A percentile compares a stretch with the other conserved stretches of the same genome.
Evolutionary conservation across 2,888 invertebrate species (phyloP).

Genomic region (Pammene fasciana): DNA sequence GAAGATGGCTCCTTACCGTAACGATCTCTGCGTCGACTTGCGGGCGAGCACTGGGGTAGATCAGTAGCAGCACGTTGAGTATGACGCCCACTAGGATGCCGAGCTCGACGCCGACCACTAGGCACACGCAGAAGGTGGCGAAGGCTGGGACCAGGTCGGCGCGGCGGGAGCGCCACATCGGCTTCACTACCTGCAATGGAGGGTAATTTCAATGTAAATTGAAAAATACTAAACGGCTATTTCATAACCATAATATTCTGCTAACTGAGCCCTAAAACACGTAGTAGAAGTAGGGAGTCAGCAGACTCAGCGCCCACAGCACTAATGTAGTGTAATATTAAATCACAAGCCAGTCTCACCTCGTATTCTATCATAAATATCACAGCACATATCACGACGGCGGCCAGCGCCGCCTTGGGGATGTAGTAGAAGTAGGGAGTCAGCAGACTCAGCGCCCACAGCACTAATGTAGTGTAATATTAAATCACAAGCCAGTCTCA

Average conservation of each 20-base stretch:
- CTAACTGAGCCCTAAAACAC: no score
- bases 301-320: no score
- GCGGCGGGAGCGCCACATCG: constrained; percentile 92
- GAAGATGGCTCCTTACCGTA: neutral
- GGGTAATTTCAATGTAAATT: no score
- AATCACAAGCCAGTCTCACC: no score
- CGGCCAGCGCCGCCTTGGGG: no score
- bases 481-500: no score
- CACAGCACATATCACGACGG: no score
- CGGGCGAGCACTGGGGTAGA: constrained; percentile 92
- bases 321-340: no score
- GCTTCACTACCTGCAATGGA: constrained; percentile 86
- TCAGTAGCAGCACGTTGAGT: constrained; percentile 89
- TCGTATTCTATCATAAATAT: no score
- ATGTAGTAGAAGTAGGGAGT: constrained; percentile 96
- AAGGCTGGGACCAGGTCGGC: constrained; percentile 91
- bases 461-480: no score
- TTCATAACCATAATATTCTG: no score
- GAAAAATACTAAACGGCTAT: no score
- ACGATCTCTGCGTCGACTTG: constrained; percentile 85
- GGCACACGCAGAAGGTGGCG: constrained; percentile 92
- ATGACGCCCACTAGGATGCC: constrained; percentile 93
- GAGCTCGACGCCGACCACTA: constrained; percentile 92
- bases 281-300: constrained; percentile 95
- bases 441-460: constrained; percentile 91